phyloP scores from a whole-genome alignment of 2,888 invertebrate genomes.

The Apamea crenata region DNA sequence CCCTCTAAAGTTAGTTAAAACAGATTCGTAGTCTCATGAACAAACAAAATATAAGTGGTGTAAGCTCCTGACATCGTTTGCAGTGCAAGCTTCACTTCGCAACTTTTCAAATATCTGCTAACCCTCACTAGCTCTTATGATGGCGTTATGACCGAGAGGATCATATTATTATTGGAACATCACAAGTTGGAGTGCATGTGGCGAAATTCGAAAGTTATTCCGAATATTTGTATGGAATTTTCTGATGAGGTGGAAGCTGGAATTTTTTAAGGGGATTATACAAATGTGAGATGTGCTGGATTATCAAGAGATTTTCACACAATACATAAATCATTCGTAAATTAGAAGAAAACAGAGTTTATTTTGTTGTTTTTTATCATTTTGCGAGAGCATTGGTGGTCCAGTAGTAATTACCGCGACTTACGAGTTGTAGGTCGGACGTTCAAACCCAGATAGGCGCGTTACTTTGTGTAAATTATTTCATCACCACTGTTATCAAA shows the following conservation, averaged over 20 bases:
- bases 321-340: not conserved
- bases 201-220: slow-evolving; percentile 26
- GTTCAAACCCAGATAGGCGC: too few species aligned
- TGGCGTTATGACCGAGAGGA: slow-evolving; percentile 82
- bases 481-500: too few species aligned
- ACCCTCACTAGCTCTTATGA: slow-evolving; percentile 73
- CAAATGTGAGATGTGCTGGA: not conserved
- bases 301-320: not conserved
- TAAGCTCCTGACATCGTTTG: slow-evolving; percentile 59
- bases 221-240: slow-evolving; percentile 14
- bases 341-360: not conserved
- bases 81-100: slow-evolving; percentile 74
- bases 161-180: slow-evolving; percentile 81
- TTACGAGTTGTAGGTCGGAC: too few species aligned
- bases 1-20: slow-evolving; percentile 57
- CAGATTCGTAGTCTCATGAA: slow-evolving; percentile 42
- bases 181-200: slow-evolving; percentile 65
- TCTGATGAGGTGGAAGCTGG: not conserved
- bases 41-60: slow-evolving; percentile 58
- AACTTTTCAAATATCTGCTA: slow-evolving; percentile 86
- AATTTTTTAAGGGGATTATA: not conserved
- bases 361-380: not conserved
- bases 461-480: too few species aligned
- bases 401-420: too few species aligned
- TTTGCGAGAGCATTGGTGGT: not conserved